Percentiles rank a stretch among this genome's conserved stretches.
These are phyloP conservation scores for Nibea coibor DNA, from an alignment of 2,113 vertebrate species.

Conservation along the genomic window DNA sequence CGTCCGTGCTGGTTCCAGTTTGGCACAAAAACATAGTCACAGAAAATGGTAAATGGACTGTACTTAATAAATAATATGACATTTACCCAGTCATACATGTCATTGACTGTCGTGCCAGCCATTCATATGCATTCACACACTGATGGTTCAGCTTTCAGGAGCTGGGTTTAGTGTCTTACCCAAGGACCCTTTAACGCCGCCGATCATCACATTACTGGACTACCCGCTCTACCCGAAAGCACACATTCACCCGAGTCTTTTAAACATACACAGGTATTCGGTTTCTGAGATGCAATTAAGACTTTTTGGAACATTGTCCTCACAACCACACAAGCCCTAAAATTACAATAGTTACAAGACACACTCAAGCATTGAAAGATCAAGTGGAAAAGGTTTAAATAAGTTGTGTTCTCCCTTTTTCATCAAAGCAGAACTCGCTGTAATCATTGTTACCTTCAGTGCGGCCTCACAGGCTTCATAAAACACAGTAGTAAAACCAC, in stretches of 20 bases:
- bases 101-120: no score
- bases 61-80: no score
- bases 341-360: neutral
- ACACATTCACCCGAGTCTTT: neutral
- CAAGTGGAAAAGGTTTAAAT: neutral
- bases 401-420: neutral
- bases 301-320: neutral
- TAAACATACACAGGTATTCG: neutral
- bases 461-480: neutral
- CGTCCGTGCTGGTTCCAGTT: no score
- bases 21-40: no score
- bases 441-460: neutral
- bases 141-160: no score
- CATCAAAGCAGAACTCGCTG: neutral
- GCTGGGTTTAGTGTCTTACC: no score
- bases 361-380: neutral
- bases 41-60: no score
- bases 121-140: no score
- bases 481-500: conserved; percentile 16
- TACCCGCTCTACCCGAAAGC: no score
- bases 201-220: no score
- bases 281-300: neutral
- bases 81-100: no score
- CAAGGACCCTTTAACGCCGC: no score
- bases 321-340: neutral